phyloP scores from a whole-genome alignment of 1,140 invertebrate species.

The Drosophila ohnishii region DNA sequence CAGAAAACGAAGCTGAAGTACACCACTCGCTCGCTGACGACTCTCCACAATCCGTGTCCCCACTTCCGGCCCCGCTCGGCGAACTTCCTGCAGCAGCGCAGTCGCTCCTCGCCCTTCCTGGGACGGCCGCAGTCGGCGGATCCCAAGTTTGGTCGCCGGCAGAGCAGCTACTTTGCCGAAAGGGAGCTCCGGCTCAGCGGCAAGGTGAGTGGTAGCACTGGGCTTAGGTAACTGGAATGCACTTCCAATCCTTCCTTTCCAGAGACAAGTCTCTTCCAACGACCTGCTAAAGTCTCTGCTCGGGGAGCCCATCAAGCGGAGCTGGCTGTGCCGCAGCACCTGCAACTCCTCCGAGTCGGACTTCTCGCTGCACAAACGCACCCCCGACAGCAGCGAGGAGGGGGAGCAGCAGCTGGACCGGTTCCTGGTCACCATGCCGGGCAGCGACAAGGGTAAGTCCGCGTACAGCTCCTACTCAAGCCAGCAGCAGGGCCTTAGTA shows the following conservation, averaged over 20 bases:
- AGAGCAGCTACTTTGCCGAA: conserved; percentile 57
- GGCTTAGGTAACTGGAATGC: background rate
- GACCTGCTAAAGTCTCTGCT: conserved; percentile 74
- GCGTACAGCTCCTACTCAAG: conserved; percentile 36
- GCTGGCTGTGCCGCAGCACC: conserved; percentile 73
- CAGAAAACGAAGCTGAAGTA: conserved; percentile 77
- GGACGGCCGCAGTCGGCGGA: conserved; percentile 78
- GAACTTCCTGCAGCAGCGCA: conserved; percentile 73
- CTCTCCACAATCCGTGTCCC: conserved; percentile 49
- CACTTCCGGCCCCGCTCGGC: conserved; percentile 74
- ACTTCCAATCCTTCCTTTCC: background rate
- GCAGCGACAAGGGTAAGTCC: conserved; percentile 45
- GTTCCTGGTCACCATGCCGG: conserved; percentile 58
- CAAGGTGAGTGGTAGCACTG: conserved; percentile 31
- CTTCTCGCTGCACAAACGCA: conserved; percentile 47
- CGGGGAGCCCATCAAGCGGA: conserved; percentile 77
- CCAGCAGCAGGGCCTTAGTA: conserved; percentile 43
- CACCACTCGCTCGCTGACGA: conserved; percentile 64
- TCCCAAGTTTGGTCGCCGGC: conserved; percentile 64
- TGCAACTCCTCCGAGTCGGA: conserved; percentile 76
- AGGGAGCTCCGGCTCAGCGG: conserved; percentile 51
- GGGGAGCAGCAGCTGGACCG: conserved; percentile 61
- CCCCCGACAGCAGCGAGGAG: conserved; percentile 54
- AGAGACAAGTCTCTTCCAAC: conserved; percentile 73
- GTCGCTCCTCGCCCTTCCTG: conserved; percentile 70